Evolutionary conservation across 2,888 invertebrate genomes (phyloP).

Genomic region (Poecilobothrus nobilitatus): DNA sequence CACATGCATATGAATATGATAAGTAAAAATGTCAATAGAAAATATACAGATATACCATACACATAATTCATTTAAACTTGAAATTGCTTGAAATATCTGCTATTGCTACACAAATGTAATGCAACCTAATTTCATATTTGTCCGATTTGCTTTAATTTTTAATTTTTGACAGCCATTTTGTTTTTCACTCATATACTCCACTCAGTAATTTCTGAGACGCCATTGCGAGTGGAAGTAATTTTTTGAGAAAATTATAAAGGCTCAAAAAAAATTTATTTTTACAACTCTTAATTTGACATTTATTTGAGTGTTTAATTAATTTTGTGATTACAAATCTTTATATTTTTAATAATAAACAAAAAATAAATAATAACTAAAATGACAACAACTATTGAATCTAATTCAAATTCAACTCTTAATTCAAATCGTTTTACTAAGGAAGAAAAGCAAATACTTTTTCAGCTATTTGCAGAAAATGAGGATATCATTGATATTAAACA

Average conservation of each 20-base stretch:
- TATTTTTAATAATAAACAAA: slow-evolving; percentile 19
- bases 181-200: not conserved
- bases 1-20: too few relatives aligned
- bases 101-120: too few relatives aligned
- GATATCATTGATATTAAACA: slow-evolving; percentile 43
- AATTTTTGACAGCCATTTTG: not conserved
- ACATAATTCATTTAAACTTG: too few relatives aligned
- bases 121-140: too few relatives aligned
- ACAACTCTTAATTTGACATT: not conserved
- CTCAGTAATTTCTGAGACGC: slow-evolving; percentile 1
- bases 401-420: slow-evolving; percentile 12
- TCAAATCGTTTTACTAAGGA: slow-evolving; percentile 38
- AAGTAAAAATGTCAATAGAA: too few relatives aligned
- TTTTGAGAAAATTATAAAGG: not conserved
- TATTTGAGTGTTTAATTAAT: slow-evolving; percentile 9
- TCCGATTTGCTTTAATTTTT: too few relatives aligned
- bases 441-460: slow-evolving; percentile 39
- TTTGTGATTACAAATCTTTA: slow-evolving; percentile 9
- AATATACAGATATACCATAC: too few relatives aligned
- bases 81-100: too few relatives aligned
- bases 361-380: slow-evolving; percentile 17
- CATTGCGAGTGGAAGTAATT: too few relatives aligned
- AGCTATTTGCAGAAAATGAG: slow-evolving; percentile 37
- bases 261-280: not conserved
- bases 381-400: slow-evolving; percentile 16